phyloP scores from a whole-genome alignment of 2,797 vertebrate species.

The Cephalopachus bancanus region DNA sequence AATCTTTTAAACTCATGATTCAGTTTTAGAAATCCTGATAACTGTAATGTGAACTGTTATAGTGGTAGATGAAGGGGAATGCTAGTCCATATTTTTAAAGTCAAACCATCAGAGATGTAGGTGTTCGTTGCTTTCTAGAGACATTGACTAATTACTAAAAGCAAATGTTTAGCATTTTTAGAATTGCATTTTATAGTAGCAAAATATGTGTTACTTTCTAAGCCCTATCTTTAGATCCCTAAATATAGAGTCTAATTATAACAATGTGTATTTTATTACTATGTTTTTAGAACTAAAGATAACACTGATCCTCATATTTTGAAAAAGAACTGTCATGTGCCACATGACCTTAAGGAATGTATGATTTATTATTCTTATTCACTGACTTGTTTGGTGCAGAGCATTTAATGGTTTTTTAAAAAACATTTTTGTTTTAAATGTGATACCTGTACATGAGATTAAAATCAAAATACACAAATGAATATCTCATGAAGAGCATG shows the following conservation, averaged over 20 bases:
- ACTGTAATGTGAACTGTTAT: background rate
- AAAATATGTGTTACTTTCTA: conserved; percentile 33
- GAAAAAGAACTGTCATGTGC: conserved; percentile 18
- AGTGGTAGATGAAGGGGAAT: conserved; percentile 27
- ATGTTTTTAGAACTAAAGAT: conserved; percentile 47
- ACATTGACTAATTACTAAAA: conserved; percentile 27
- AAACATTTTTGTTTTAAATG: background rate
- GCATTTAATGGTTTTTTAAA: background rate
- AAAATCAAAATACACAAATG: conserved; percentile 55
- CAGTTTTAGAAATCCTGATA: conserved; percentile 21
- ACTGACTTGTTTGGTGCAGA: conserved; percentile 15
- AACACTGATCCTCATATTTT: conserved; percentile 36
- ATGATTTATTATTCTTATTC: conserved; percentile 38
- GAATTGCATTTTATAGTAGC: conserved; percentile 4
- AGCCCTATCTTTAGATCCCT: conserved; percentile 14
- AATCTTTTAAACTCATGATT: conserved; percentile 45
- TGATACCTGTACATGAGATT: background rate
- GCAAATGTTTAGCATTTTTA: conserved; percentile 55
- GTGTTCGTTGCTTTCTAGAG: background rate
- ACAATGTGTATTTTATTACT: background rate
- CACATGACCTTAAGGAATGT: conserved; percentile 32
- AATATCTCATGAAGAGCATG: background rate
- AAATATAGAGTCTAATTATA: conserved; percentile 8
- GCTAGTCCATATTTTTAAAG: conserved; percentile 41
- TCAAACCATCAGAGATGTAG: background rate